Base-by-base conservation (phyloP, 1,140 invertebrate genomes). In the Leucophenga varia region DNA sequence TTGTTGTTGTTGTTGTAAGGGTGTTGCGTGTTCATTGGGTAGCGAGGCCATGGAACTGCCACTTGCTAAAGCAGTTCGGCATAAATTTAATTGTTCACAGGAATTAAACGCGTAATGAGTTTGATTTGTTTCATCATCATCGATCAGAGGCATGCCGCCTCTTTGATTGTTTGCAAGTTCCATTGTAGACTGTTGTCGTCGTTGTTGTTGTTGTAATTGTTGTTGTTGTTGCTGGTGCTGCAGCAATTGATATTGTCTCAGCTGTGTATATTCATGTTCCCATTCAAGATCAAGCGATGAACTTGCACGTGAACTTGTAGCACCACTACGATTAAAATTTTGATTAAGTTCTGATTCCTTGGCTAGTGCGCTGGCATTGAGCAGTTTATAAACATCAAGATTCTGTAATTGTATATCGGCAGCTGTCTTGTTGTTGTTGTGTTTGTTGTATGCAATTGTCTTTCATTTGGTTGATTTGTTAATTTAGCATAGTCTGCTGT, bases 271-370 rank as follows among this genome's bases (percentile, higher is more conserved):
- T 41, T 74, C 72, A 28, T 74, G 72, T 48, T 74, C 72, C 72
- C 72, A 74, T 48, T 74, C 72, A 6, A 74, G 54, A 19, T 74
- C 72, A 14, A 74, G 37, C 5, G 72, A 74, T 14, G 70, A 74
- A 43, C 71, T 74, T 3, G 72, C 63, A 9, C 61, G 48, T 1
- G 72, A 73, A 36, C 38, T 57, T n/a, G n/a, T n/a, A 17, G 54
- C 34, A 32, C 57, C 49, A 10, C 21, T 18, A 9, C 54, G 61
- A 3, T 47, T 55, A 18, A 55, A 65, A 21, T 30, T 21, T 13
- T 43, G 50, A 13, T 59, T 54, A 21, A 72, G 32, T 18, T 67
- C 61, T 18, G 68, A 68, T 48, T 72, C 67, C 39, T 64, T 64
- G 39, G 59, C 22, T 14, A 55, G 52, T 7, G 34, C 41, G 16